Base-by-base conservation (phyloP, 2,113 vertebrate species). In the Romanogobio albipinnatus region DNA sequence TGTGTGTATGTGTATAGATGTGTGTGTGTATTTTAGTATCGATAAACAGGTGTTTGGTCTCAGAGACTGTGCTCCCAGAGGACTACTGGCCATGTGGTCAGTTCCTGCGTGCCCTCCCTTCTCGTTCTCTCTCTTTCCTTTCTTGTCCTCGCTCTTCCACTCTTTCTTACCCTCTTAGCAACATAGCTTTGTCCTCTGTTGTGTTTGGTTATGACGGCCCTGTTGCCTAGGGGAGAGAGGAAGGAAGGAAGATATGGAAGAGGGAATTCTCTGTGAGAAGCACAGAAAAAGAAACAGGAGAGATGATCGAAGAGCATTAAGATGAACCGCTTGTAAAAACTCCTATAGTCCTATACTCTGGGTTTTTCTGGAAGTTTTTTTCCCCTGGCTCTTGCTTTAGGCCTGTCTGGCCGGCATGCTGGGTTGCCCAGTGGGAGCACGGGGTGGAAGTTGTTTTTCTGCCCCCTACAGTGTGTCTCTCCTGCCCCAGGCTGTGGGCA, bases 401-500 rank as follows among this genome's bases (percentile, higher is more conserved):
- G 88, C 86, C 79, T 86, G 84, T 89, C 84, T 89, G 88, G 75
- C 86, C 71, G 59, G 84, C 82, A n/a, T 92, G 87, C 89, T 26
- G 90, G 85, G 89, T 89, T 90, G 90, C 93, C 91, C 91, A 93
- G 93, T 92, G 90, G 88, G 94, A 94, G 91, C 91, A 91, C 91
- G 89, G 92, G 92, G 93, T 94, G 93, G 91, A 94, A 92, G 93
- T 95, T 94, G 93, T 93, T 94, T 94, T 95, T 94, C 91, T 95
- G 92, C 94, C 93, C 92, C 94, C 94, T 93, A 90, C 81, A 86
- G 94, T 89, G 90, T 89, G 89, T 91, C 90, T 92, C 88, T 92
- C 84, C 81, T 81, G 94, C 93, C 93, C 89, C 90, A 90, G 93
- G 94, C 92, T 92, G 91, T 93, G 86, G 88, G 92, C 82, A 93